phyloP scores from a whole-genome alignment of 2,113 vertebrate genomes.

The Emberiza fucata region DNA sequence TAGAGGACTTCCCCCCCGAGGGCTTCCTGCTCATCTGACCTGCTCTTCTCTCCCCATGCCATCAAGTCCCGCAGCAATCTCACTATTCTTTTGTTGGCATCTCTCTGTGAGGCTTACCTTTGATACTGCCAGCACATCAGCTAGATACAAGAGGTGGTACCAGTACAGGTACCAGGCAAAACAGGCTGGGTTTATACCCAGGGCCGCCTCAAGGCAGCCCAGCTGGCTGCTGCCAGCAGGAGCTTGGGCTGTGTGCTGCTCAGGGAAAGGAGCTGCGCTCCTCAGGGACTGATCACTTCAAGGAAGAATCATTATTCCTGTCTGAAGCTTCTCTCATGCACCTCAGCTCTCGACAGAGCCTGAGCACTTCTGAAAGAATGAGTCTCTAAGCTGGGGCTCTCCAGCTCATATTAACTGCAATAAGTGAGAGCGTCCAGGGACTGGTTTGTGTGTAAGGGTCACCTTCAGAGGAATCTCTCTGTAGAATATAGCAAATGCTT shows the following conservation, averaged over 20 bases:
- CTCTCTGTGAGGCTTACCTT: neutral
- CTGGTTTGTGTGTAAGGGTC: neutral
- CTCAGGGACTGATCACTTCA: neutral
- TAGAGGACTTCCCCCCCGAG: neutral
- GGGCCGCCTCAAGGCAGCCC: neutral
- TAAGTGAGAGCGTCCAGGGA: neutral
- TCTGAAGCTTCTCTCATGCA: neutral
- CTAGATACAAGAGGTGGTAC: neutral
- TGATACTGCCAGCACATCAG: neutral
- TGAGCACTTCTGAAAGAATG: neutral
- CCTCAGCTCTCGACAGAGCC: neutral
- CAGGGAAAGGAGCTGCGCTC: fast-evolving
- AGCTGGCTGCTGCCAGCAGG: neutral
- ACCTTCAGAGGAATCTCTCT: neutral
- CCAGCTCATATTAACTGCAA: neutral
- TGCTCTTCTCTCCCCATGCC: neutral
- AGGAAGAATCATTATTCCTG: neutral
- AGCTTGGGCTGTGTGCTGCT: fast-evolving
- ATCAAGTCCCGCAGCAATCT: neutral
- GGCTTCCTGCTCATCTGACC: neutral
- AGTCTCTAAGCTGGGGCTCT: neutral
- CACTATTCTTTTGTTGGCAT: neutral
- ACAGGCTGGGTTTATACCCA: neutral
- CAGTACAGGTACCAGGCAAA: neutral
- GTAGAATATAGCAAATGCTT: conserved; percentile 1